A percentile compares a stretch with the other conserved stretches of the same genome.
Conservation (phyloP, 1,140 invertebrate genomes). For the Sitobion miscanthi region DNA sequence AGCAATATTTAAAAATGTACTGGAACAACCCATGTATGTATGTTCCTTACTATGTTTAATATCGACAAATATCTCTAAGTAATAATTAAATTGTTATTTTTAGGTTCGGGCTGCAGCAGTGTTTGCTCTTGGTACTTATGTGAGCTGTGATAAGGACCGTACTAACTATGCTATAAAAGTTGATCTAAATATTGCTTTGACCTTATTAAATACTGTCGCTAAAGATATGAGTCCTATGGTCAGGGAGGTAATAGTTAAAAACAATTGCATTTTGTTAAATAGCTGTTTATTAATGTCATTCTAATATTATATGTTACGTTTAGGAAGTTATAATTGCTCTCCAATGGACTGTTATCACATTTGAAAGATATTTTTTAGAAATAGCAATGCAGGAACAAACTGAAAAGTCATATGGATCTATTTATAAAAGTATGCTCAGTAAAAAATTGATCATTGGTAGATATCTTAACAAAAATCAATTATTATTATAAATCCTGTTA, state of each 20-base stretch:
- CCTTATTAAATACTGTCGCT: conserved; percentile 76
- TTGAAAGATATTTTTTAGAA: conserved; percentile 87
- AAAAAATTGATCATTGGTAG: background rate
- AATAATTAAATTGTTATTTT: conserved; percentile 28
- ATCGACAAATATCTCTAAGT: background rate
- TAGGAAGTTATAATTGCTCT: conserved; percentile 81
- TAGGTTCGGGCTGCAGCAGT: conserved; percentile 84
- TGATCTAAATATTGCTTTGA: conserved; percentile 89
- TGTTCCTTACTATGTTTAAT: background rate
- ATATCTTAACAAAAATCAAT: background rate
- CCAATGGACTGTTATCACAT: conserved; percentile 88
- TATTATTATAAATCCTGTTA: background rate
- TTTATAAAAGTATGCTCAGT: conserved; percentile 35
- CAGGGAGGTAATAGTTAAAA: conserved; percentile 72
- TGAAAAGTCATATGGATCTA: conserved; percentile 34
- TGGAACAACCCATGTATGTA: background rate
- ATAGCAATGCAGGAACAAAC: conserved; percentile 72
- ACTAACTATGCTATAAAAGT: conserved; percentile 92
- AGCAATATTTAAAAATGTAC: background rate
- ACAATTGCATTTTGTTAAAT: background rate
- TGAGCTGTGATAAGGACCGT: conserved; percentile 80
- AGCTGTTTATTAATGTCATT: background rate
- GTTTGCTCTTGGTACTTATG: conserved; percentile 92
- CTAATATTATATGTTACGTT: conserved; percentile 57
- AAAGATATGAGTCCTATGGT: conserved; percentile 88